A percentile compares a stretch with the other conserved stretches of the same genome.
These are phyloP conservation scores for Polia nebulosa DNA, from an alignment of 2,888 invertebrate genomes.

Conservation along the genomic window DNA sequence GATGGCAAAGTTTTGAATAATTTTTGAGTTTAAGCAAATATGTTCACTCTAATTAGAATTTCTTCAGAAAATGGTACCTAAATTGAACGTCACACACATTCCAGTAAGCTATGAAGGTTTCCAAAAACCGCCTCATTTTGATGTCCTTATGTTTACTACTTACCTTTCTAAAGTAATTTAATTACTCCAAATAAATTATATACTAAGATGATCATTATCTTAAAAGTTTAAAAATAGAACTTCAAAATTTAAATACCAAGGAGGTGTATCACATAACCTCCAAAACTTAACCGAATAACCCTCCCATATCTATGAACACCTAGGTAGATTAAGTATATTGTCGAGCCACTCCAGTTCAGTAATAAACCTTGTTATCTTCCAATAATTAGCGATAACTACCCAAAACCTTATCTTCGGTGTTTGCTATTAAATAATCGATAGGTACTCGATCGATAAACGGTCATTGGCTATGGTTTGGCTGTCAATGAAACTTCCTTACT, in stretches of 20 bases:
- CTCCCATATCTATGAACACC: constrained; percentile 63
- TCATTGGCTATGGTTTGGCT: constrained; percentile 80
- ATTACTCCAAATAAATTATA: too few relatives aligned
- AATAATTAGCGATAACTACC: constrained; percentile 90
- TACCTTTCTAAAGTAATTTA: too few relatives aligned
- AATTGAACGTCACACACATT: neutral
- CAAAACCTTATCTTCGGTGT: constrained; percentile 87
- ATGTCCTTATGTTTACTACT: neutral
- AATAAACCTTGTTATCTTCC: constrained; percentile 87
- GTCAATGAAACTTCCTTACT: constrained; percentile 58
- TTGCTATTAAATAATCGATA: constrained; percentile 91
- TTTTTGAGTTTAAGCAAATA: neutral
- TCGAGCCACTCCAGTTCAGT: constrained; percentile 82
- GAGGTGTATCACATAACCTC: neutral
- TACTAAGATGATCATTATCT: too few relatives aligned
- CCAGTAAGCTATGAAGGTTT: neutral
- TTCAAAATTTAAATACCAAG: neutral
- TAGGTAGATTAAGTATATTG: constrained; percentile 75
- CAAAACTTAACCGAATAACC: constrained; percentile 48
- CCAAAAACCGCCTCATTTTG: neutral
- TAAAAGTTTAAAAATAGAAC: too few relatives aligned
- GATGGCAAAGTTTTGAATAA: neutral
- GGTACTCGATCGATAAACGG: constrained; percentile 84
- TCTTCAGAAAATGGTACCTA: neutral
- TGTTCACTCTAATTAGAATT: neutral